These are phyloP conservation scores for Agrotis clavis DNA, from an alignment of 2,888 invertebrate genomes.

Conservation along the genomic window DNA sequence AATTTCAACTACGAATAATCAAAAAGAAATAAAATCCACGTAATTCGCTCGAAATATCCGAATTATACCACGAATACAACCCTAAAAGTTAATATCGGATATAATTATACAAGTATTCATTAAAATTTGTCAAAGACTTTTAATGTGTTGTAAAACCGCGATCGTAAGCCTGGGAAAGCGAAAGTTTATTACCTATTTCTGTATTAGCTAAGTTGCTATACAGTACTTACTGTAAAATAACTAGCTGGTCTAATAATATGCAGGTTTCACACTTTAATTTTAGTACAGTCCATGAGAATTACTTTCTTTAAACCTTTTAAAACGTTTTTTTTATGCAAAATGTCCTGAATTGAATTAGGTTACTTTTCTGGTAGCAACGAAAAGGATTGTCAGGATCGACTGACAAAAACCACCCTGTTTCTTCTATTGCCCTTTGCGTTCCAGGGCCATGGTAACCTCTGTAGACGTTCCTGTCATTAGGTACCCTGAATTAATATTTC, in stretches of 20 bases:
- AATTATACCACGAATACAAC: slow-evolving; percentile 63
- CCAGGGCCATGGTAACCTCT: too few relatives aligned
- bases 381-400: too few relatives aligned
- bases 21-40: slow-evolving; percentile 40
- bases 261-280: slow-evolving; percentile 35
- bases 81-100: slow-evolving; percentile 70
- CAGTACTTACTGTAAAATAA: slow-evolving; percentile 20
- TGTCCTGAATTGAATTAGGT: too few relatives aligned
- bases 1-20: slow-evolving; percentile 34
- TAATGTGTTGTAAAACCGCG: slow-evolving; percentile 71
- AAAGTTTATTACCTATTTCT: slow-evolving; percentile 64
- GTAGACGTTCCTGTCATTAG: too few relatives aligned
- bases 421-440: too few relatives aligned
- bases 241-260: slow-evolving; percentile 36
- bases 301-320: slow-evolving; percentile 7
- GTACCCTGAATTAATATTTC: neutral
- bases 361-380: too few relatives aligned
- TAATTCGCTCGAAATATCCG: slow-evolving; percentile 51
- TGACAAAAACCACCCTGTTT: too few relatives aligned
- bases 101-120: slow-evolving; percentile 70
- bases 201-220: slow-evolving; percentile 57
- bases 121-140: slow-evolving; percentile 73
- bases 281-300: slow-evolving; percentile 21
- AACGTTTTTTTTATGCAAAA: too few relatives aligned
- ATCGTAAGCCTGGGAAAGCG: slow-evolving; percentile 58